Evolutionary conservation across 1,140 invertebrate species (phyloP).

Genomic region (Cherax destructor): DNA sequence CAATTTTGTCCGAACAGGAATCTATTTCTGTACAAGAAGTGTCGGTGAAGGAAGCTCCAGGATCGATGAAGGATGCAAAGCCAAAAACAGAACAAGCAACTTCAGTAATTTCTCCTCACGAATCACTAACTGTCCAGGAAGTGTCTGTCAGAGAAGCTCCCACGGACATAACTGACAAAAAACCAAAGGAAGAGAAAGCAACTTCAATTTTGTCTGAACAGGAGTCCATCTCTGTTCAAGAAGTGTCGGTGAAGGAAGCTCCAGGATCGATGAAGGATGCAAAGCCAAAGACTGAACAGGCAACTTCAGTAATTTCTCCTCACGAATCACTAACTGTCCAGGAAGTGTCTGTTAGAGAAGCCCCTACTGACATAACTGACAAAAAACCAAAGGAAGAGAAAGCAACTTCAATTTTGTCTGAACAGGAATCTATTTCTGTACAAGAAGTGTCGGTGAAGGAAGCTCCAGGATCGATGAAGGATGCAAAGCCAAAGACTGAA

Average conservation of each 20-base stretch:
- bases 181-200: conserved; percentile 65
- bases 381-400: conserved; percentile 74
- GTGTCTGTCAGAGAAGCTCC: conserved; percentile 44
- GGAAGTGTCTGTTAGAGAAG: conserved; percentile 77
- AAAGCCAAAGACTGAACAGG: conserved; percentile 74
- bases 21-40: conserved; percentile 44
- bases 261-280: conserved; percentile 75
- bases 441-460: conserved; percentile 50
- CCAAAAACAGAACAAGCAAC: conserved; percentile 75
- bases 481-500: conserved; percentile 46
- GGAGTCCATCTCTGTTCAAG: conserved; percentile 31
- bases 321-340: conserved; percentile 77
- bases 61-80: conserved; percentile 72
- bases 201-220: conserved; percentile 13
- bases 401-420: conserved; percentile 77
- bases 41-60: conserved; percentile 73
- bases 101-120: conserved; percentile 74
- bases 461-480: conserved; percentile 11
- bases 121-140: conserved; percentile 72
- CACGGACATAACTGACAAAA: conserved; percentile 46
- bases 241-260: conserved; percentile 73
- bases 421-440: conserved; percentile 73
- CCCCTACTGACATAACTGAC: conserved; percentile 76
- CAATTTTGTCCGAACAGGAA: neutral
- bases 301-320: conserved; percentile 76